Conservation (phyloP, 2,888 invertebrate genomes). For the Chymomyza caudatula region DNA sequence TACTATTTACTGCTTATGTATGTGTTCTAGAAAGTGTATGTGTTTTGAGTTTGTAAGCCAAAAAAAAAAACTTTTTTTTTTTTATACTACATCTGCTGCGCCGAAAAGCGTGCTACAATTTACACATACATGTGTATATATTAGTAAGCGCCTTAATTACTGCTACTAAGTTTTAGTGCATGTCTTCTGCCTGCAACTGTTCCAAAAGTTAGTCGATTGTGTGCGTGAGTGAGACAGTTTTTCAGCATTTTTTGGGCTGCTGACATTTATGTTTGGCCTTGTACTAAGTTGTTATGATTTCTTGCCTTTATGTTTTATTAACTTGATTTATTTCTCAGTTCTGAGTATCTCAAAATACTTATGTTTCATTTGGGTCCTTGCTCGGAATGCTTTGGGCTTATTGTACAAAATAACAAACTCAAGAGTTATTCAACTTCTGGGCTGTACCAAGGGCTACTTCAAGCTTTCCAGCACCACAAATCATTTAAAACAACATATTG, state of each 20-base stretch:
- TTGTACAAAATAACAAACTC: background rate
- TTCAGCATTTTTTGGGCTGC: conserved; percentile 15
- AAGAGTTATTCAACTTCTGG: background rate
- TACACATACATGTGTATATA: background rate
- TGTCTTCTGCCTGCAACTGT: conserved; percentile 23
- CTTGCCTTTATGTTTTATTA: conserved; percentile 13
- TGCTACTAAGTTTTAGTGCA: conserved; percentile 38
- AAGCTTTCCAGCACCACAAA: conserved; percentile 17
- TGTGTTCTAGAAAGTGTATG: background rate
- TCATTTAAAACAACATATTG: conserved; percentile 16
- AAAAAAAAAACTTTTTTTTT: background rate
- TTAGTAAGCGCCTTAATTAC: too few relatives aligned
- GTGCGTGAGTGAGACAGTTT: conserved; percentile 19
- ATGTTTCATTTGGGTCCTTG: conserved; percentile 57
- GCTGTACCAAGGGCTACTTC: background rate
- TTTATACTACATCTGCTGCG: conserved; percentile 10
- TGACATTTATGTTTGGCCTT: too few relatives aligned
- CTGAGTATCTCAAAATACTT: conserved; percentile 9
- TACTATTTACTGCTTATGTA: background rate
- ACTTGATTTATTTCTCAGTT: conserved; percentile 3
- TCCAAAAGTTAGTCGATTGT: conserved; percentile 5
- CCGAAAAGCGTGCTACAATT: background rate
- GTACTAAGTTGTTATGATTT: conserved; percentile 1
- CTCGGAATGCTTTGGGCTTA: conserved; percentile 70
- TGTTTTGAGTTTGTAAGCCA: background rate